Evolutionary conservation across 35 echinoderm and acorn worm genomes (phyloP).

Genomic region (Ophioderma brevispina): DNA sequence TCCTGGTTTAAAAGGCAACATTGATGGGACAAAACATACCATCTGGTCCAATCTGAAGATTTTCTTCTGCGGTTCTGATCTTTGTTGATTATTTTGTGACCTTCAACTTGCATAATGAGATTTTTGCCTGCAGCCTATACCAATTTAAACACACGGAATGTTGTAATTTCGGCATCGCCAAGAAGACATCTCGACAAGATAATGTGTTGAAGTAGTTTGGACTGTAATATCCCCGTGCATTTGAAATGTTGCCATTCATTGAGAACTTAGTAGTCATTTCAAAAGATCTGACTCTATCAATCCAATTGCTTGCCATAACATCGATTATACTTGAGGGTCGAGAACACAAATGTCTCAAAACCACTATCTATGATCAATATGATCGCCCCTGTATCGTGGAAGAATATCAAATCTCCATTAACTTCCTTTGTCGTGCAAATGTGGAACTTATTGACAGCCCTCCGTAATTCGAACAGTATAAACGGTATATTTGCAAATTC

Average conservation of each 20-base stretch:
- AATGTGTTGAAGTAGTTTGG: background rate
- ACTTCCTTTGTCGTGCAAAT: background rate
- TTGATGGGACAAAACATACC: background rate
- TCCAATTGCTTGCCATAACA: background rate
- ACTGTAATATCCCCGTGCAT: background rate
- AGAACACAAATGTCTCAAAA: background rate
- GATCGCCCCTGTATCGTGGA: background rate
- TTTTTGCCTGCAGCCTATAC: background rate
- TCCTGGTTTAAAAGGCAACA: background rate
- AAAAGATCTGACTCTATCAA: background rate
- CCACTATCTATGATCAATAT: background rate
- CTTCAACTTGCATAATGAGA: background rate
- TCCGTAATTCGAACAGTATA: background rate
- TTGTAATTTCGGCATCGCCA: background rate
- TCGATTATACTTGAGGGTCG: background rate
- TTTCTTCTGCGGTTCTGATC: too few species aligned
- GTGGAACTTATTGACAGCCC: background rate
- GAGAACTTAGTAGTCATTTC: background rate
- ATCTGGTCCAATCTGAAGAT: too few species aligned
- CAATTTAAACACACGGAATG: background rate
- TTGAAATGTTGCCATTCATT: background rate
- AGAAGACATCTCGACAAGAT: background rate
- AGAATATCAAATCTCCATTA: background rate
- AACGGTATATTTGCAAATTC: background rate
- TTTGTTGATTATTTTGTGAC: background rate